Conservation (phyloP, 2,888 invertebrate species). For the Eristalinus sepulchralis region DNA sequence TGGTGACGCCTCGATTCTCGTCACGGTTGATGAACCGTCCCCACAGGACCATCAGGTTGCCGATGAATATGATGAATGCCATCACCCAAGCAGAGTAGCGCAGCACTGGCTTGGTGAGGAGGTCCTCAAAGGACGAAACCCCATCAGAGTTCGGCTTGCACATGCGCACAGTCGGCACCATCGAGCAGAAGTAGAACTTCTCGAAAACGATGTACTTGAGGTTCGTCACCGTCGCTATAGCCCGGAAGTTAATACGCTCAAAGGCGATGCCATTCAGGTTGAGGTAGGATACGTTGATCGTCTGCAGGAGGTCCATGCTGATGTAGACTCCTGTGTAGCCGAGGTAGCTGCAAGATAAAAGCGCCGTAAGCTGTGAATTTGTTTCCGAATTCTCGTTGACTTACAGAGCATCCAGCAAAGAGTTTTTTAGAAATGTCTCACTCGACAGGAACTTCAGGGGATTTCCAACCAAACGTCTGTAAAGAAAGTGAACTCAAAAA, state of each 20-base stretch:
- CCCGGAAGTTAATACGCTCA: conserved; percentile 82
- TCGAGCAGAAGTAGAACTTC: conserved; percentile 85
- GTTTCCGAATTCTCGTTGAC: conserved; percentile 73
- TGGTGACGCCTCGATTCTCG: conserved; percentile 84
- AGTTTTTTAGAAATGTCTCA: conserved; percentile 80
- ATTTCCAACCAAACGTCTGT: conserved; percentile 82
- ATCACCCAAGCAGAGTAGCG: conserved; percentile 85
- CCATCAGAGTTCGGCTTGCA: conserved; percentile 85
- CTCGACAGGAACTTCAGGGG: conserved; percentile 80
- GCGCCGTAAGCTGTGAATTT: neutral
- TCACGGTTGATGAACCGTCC: conserved; percentile 84
- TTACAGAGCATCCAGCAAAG: conserved; percentile 82
- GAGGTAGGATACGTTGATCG: conserved; percentile 78
- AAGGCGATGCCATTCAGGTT: conserved; percentile 82
- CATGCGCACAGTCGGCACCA: conserved; percentile 83
- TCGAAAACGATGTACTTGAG: conserved; percentile 84
- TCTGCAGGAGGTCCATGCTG: conserved; percentile 74
- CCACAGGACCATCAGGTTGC: conserved; percentile 85
- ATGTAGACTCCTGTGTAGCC: conserved; percentile 79
- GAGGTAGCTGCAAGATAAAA: conserved; percentile 77
- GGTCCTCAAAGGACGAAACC: conserved; percentile 84
- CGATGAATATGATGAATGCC: conserved; percentile 83
- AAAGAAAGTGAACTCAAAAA: conserved; percentile 52
- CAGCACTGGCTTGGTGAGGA: conserved; percentile 83
- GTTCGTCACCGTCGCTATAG: conserved; percentile 81